Base-by-base conservation (phyloP, 2,888 invertebrate genomes). In the Lycia hirtaria region DNA sequence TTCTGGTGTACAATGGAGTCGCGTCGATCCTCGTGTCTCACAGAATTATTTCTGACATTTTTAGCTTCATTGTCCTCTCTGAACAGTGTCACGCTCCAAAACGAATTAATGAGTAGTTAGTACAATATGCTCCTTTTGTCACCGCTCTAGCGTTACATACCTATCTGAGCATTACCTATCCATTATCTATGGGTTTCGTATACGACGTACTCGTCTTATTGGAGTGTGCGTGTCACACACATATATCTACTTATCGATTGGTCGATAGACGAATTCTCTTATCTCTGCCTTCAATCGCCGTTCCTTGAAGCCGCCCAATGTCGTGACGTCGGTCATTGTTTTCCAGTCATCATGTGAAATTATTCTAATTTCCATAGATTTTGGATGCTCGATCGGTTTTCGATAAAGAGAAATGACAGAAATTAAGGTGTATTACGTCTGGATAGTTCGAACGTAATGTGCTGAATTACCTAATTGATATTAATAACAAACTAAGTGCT, bases 1-100 rank as follows among this genome's bases (percentile, higher is more conserved):
- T 59, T 71, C 73, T 60, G 49, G 55, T 59, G 47, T 58, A 64
- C 65, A 79, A 72, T 81, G 87, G 80, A 80, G 14, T 58, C 71
- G 58, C 51, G 60, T 48, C 50, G 54, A 59, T 60, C 80, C 77
- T 82, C 83, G 85, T 86, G 89, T 89, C 91, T 91, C 91, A 85
- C 86, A 88, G 87, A 90, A 89, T 89, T 83, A 89, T 90, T 87
- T 85, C 88, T 85, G 84, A 77, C 88, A 87, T 89, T 89, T 89
- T 90, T 87, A 90, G 83, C 84, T 77, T 86, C 82, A 91, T 92
- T 91, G 89, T 92, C 81, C 86, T 72, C 77, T 65, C 73, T 84
- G 83, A 80, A 81, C 82, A 74, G 75, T 87, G 89, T 90, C 89
- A 92, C 91, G 90, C 86, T 90, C 88, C 88, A 89, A 87, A 86